A percentile compares a stretch with the other conserved stretches of the same genome.
Conservation (phyloP, 2,888 invertebrate genomes). For the Epiblema foenella region DNA sequence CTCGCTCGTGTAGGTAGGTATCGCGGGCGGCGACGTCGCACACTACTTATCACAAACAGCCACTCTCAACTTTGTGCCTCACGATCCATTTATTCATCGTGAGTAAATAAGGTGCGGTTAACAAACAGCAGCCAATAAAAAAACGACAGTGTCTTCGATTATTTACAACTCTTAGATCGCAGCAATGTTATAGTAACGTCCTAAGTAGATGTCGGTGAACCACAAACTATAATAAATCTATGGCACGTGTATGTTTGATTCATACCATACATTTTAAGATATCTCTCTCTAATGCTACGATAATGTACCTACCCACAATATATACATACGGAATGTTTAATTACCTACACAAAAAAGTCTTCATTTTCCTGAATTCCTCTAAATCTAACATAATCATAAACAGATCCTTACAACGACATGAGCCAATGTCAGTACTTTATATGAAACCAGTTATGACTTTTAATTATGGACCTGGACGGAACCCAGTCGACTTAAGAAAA, state of each 20-base stretch:
- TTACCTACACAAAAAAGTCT: neutral
- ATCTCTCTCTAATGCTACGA: too few relatives aligned
- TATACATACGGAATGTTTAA: too few relatives aligned
- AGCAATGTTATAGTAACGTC: too few relatives aligned
- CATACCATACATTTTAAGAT: too few relatives aligned
- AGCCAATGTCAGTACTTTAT: too few relatives aligned
- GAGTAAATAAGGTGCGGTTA: constrained; percentile 60
- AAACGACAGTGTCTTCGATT: constrained; percentile 5
- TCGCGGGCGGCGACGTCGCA: constrained; percentile 75
- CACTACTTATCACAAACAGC: constrained; percentile 63
- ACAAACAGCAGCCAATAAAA: constrained; percentile 52
- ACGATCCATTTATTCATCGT: constrained; percentile 64
- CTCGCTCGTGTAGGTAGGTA: constrained; percentile 80
- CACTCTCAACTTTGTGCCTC: constrained; percentile 64
- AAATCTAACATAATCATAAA: neutral
- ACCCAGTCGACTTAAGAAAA: too few relatives aligned
- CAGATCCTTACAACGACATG: too few relatives aligned
- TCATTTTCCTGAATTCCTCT: neutral
- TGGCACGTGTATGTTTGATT: neutral
- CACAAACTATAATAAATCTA: neutral
- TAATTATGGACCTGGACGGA: too few relatives aligned
- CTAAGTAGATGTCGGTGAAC: too few relatives aligned
- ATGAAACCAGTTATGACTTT: too few relatives aligned
- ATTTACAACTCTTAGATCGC: constrained; percentile 9
- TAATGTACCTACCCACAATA: too few relatives aligned